Evolutionary conservation across 2,113 vertebrate genomes (phyloP), one percentile per base, ranked within the genome.

Genomic region (Piprites chloris): DNA sequence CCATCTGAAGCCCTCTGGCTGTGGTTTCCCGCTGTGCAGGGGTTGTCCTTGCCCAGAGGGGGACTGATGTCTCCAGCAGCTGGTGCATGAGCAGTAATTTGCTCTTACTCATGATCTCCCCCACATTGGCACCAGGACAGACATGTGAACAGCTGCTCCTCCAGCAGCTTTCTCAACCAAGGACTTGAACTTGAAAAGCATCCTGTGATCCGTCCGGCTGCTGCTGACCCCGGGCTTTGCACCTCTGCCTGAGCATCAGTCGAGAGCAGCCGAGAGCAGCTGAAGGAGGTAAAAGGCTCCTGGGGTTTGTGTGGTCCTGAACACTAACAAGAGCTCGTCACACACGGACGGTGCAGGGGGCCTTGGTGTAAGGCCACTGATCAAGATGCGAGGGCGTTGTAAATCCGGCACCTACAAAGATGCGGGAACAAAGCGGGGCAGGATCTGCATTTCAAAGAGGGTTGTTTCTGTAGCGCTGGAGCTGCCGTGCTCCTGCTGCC

Each of bases 351-450:
- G 56, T 7, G 19, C 81, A 17, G 85, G 10, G 22, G 69, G 79
- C 7, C 16, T 66, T 1, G 26, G 19, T 41, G 83, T 53, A 17
- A 46, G 91, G 78, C 77, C 71, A 30, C 62, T 3, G 88, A 91
- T 73, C 75, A 53, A 75, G 93, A 17, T 5, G 18, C 35, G 8
- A 88, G 77, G 76, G 87, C 32, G 17, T 32, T 90, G 94, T 74
- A 88, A 97, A 97, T 71, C 73, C 30, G 3, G 30, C 13, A 14
- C 93, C 92, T 91, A 92, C 88, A 92, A 50, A 97, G 95, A 15
- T 24, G 86, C 14, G 72, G 86, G 90, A 89, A 66, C 89, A 85
- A 84, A 95, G 69, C 62, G 0, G 81, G 85, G 77, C 87, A 96
- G 68, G 67, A 96, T 94, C 91, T 85, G 63, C 49, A 84, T 84